Evolutionary conservation across 2,797 vertebrate species (phyloP).

Genomic region (Rostrhamus sociabilis): DNA sequence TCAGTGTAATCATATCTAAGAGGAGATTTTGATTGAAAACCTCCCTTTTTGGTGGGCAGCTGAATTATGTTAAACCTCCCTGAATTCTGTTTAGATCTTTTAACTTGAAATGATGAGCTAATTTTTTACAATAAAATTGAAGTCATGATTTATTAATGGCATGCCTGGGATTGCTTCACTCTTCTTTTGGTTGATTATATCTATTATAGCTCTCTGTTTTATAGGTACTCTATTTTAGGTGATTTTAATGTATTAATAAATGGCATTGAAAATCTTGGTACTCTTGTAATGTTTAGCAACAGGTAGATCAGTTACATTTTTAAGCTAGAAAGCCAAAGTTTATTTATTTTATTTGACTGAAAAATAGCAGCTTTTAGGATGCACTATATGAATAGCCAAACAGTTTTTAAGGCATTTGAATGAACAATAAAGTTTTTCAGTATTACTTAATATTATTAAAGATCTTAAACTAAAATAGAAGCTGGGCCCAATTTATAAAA

Average conservation of each 20-base stretch:
- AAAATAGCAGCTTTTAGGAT: background rate
- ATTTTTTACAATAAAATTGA: background rate
- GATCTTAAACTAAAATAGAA: background rate
- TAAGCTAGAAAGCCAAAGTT: background rate
- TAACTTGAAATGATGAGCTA: background rate
- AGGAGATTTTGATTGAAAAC: background rate
- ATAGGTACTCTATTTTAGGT: background rate
- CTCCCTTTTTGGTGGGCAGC: background rate
- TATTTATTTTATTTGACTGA: background rate
- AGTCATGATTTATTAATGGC: background rate
- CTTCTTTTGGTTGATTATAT: background rate
- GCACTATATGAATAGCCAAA: background rate
- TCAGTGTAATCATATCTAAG: background rate
- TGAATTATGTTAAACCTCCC: background rate
- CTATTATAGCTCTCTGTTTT: background rate
- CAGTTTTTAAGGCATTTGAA: background rate
- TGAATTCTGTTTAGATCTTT: background rate
- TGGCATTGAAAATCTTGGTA: background rate
- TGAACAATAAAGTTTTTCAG: background rate
- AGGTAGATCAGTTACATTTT: background rate
- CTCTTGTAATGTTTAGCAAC: background rate
- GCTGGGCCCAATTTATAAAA: background rate
- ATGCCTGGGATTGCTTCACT: background rate
- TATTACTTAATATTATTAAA: background rate
- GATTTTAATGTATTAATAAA: background rate